Percentiles rank a stretch among this genome's conserved stretches.
These are phyloP conservation scores for Fissipunctia ypsillon DNA, from an alignment of 2,888 invertebrate genomes.

Conservation along the genomic window DNA sequence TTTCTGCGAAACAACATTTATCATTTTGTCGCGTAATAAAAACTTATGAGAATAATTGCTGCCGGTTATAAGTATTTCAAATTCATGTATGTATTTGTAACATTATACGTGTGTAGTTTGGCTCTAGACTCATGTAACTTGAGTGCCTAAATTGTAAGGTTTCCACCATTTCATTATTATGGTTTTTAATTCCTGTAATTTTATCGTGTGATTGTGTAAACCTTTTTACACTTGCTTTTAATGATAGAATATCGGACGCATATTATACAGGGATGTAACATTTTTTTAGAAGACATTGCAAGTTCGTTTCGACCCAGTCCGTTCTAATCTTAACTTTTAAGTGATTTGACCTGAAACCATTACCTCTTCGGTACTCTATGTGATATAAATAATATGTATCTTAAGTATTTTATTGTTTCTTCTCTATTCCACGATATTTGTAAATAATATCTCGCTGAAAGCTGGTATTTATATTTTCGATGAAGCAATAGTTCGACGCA, in stretches of 20 bases:
- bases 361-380: conserved; percentile 73
- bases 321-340: conserved; percentile 26
- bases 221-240: conserved; percentile 13
- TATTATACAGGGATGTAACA: conserved; percentile 15
- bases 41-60: background rate
- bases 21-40: background rate
- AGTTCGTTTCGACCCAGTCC: conserved; percentile 38
- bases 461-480: conserved; percentile 57
- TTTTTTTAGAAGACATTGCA: background rate
- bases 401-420: conserved; percentile 52
- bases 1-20: too few relatives aligned
- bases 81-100: background rate
- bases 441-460: conserved; percentile 60
- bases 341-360: conserved; percentile 70
- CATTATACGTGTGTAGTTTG: background rate
- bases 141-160: conserved; percentile 8
- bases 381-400: conserved; percentile 69
- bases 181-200: background rate
- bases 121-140: background rate
- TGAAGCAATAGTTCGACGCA: conserved; percentile 38
- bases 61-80: background rate
- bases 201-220: background rate
- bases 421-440: conserved; percentile 59
- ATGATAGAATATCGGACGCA: conserved; percentile 36
- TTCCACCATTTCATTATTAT: conserved; percentile 6